Conservation (phyloP, 92 coral and sea anemone genomes). For the Chrysogorgia sp. region DNA sequence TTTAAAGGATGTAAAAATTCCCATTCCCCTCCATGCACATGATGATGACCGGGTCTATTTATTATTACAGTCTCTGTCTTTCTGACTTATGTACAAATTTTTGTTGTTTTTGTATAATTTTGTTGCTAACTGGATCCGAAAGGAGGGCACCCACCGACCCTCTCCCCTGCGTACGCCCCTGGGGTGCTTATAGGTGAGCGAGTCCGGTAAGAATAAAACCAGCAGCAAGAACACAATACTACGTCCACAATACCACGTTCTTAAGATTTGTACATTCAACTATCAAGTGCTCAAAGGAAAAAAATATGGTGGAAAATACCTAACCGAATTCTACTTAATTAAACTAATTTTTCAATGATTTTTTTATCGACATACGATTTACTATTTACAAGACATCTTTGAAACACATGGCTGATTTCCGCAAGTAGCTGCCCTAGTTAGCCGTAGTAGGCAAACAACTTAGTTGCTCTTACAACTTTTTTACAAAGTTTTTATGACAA, state of each 20-base stretch:
- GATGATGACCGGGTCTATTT: too few relatives aligned
- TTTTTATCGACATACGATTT: conserved; percentile 16
- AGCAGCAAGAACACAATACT: background rate
- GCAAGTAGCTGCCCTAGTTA: background rate
- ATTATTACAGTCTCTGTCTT: too few relatives aligned
- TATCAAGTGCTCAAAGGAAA: background rate
- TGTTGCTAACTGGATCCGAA: too few relatives aligned
- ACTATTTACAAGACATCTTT: conserved; percentile 24
- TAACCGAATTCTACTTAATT: conserved; percentile 16
- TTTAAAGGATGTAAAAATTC: too few relatives aligned
- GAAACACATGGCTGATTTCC: background rate
- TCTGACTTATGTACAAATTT: too few relatives aligned
- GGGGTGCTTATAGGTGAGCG: too few relatives aligned
- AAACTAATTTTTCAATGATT: conserved; percentile 36
- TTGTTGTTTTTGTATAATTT: too few relatives aligned
- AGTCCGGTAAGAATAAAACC: too few relatives aligned
- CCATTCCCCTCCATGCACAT: too few relatives aligned
- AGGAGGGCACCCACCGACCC: too few relatives aligned
- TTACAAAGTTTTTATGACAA: too few relatives aligned
- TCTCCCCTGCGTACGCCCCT: too few relatives aligned
- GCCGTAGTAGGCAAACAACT: background rate
- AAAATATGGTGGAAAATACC: conserved; percentile 22
- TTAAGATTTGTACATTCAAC: conserved; percentile 1
- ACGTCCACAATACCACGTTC: background rate
- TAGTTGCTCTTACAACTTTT: background rate